These are phyloP conservation scores for Beroe forskalii DNA, from an alignment of 37 sponge, comb jelly and placozoan genomes.

Conservation along the genomic window DNA sequence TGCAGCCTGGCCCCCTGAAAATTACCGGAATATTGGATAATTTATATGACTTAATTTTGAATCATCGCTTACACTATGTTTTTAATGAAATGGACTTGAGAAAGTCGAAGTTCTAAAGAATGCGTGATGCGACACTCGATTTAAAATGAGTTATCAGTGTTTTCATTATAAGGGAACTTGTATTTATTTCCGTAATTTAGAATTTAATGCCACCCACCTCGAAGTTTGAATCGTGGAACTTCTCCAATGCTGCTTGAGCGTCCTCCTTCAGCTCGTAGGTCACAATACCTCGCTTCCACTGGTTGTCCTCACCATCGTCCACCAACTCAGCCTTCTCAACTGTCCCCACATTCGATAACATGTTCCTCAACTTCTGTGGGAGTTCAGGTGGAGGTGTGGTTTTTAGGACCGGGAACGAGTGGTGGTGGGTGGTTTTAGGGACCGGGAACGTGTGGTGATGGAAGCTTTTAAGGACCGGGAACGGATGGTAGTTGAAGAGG, in stretches of 20 bases:
- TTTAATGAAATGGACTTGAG: too few species aligned
- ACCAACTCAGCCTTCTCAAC: constrained; percentile 13
- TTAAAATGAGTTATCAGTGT: too few species aligned
- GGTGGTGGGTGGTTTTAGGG: neutral
- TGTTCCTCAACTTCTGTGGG: constrained; percentile 20
- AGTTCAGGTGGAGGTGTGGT: neutral
- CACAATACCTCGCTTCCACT: constrained; percentile 61
- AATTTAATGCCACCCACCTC: too few species aligned
- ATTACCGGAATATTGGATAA: too few species aligned
- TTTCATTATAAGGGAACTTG: too few species aligned
- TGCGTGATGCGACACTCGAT: too few species aligned
- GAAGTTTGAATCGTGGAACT: constrained; percentile 6
- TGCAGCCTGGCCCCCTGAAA: constrained; percentile 31
- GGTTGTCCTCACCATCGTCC: constrained; percentile 41
- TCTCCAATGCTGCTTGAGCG: constrained; percentile 22
- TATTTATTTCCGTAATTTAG: too few species aligned
- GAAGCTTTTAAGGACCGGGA: neutral
- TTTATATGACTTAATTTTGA: too few species aligned
- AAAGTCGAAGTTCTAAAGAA: too few species aligned
- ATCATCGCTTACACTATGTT: too few species aligned
- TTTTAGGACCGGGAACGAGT: neutral
- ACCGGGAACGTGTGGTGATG: too few species aligned
- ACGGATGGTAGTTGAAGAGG: too few species aligned
- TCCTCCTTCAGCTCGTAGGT: constrained; percentile 62
- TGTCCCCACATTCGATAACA: neutral